Percentiles rank a stretch among this genome's conserved stretches.
Evolutionary conservation across 2,113 vertebrate genomes (phyloP).

Genomic region (Cavia aperea): DNA sequence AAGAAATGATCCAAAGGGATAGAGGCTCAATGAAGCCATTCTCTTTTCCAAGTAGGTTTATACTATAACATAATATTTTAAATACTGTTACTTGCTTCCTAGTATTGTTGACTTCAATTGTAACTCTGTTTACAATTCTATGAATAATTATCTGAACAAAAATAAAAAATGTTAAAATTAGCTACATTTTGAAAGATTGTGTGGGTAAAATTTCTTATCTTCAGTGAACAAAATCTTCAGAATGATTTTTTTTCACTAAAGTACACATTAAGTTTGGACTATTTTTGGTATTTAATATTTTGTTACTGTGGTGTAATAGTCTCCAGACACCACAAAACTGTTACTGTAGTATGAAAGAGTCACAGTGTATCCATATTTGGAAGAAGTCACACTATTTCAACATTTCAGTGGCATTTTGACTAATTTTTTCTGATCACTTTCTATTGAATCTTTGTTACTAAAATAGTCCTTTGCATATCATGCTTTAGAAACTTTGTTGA

Average conservation of each 20-base stretch:
- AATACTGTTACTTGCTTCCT: background rate
- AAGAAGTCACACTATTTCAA: background rate
- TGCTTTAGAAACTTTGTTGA: background rate
- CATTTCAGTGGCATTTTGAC: background rate
- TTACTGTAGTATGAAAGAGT: background rate
- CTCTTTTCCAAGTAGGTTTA: background rate
- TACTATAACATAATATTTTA: constrained; percentile 26
- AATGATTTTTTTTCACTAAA: background rate
- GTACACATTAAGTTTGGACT: background rate
- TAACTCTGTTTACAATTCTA: constrained; percentile 9
- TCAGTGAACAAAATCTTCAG: background rate
- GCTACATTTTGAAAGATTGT: background rate
- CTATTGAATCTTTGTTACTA: background rate
- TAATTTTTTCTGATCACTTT: background rate
- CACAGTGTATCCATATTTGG: background rate
- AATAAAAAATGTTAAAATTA: background rate
- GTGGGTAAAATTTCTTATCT: background rate
- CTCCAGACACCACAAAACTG: background rate
- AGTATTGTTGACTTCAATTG: background rate
- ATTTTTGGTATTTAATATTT: background rate
- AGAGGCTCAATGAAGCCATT: background rate
- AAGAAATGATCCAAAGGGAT: constrained; percentile 26
- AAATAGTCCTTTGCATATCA: background rate
- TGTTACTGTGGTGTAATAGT: constrained; percentile 6
- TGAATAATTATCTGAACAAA: background rate